Conservation (phyloP, 2,113 vertebrate species). For the Procavia capensis region DNA sequence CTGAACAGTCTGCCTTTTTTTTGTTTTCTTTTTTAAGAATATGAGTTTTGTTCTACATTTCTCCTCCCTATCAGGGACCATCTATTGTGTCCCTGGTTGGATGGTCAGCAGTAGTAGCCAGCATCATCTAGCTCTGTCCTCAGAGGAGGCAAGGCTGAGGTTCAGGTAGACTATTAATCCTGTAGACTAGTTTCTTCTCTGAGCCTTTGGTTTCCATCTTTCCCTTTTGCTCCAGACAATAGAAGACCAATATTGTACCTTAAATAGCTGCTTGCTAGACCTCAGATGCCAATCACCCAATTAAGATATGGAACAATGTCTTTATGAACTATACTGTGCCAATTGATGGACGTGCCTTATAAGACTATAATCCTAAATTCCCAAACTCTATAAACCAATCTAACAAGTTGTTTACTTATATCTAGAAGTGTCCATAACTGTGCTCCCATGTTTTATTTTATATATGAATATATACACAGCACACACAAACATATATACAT, state of each 20-base stretch:
- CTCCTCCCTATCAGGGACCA: not conserved
- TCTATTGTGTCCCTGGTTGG: not conserved
- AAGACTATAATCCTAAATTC: no score
- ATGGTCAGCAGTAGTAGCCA: not conserved
- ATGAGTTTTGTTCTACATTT: not conserved
- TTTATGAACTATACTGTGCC: not conserved
- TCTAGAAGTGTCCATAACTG: no score
- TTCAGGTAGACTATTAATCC: not conserved
- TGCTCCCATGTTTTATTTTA: no score
- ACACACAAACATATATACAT: no score
- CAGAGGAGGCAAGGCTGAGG: not conserved
- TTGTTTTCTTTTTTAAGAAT: not conserved
- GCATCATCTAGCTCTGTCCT: not conserved
- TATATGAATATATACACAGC: no score
- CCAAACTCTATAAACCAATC: not conserved
- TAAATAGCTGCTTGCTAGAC: not conserved
- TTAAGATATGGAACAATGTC: not conserved
- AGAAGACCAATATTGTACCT: not conserved
- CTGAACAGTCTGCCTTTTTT: not conserved
- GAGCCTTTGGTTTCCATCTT: not conserved
- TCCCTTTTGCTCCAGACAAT: not conserved
- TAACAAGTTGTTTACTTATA: no score
- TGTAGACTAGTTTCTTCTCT: not conserved
- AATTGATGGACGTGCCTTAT: not conserved
- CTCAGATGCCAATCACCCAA: not conserved